Conservation (phyloP, 1,140 invertebrate genomes). For the Scaptomyza hsui region DNA sequence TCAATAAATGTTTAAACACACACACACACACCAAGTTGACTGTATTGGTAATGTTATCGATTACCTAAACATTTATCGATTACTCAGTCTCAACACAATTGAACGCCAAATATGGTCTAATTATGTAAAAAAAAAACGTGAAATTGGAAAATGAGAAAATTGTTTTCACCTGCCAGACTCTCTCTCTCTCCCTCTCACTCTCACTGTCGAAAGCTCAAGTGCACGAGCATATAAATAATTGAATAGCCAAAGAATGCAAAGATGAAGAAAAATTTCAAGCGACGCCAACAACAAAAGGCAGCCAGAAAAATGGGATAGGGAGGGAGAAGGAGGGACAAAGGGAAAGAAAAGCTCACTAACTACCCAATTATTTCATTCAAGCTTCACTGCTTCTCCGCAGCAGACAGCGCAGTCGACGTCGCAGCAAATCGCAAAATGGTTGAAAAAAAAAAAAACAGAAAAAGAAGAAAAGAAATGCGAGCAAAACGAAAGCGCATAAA, state of each 20-base stretch:
- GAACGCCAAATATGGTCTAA: constrained; percentile 64
- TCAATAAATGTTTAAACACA: constrained; percentile 17
- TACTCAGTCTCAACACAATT: constrained; percentile 21
- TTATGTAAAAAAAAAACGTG: constrained; percentile 36
- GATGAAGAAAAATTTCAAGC: constrained; percentile 34
- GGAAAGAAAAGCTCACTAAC: constrained; percentile 71
- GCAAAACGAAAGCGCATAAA: constrained; percentile 50
- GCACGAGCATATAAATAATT: constrained; percentile 69
- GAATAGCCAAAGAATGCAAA: constrained; percentile 56
- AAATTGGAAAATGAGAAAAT: constrained; percentile 47
- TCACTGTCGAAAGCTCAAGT: constrained; percentile 32
- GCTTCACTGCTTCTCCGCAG: constrained; percentile 68
- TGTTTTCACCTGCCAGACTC: constrained; percentile 39
- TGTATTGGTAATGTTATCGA: no score
- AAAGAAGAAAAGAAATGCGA: constrained; percentile 54
- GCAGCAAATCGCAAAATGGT: constrained; percentile 49
- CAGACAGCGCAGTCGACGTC: constrained; percentile 15
- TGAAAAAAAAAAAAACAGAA: no score
- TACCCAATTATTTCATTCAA: constrained; percentile 83
- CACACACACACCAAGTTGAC: no score
- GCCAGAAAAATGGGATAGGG: not conserved
- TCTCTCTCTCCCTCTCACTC: not conserved
- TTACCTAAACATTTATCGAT: not conserved
- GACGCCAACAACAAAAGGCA: constrained; percentile 9
- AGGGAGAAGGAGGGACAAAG: not conserved